phyloP scores from a whole-genome alignment of 2,113 vertebrate species.

The Ochotona curzoniae region DNA sequence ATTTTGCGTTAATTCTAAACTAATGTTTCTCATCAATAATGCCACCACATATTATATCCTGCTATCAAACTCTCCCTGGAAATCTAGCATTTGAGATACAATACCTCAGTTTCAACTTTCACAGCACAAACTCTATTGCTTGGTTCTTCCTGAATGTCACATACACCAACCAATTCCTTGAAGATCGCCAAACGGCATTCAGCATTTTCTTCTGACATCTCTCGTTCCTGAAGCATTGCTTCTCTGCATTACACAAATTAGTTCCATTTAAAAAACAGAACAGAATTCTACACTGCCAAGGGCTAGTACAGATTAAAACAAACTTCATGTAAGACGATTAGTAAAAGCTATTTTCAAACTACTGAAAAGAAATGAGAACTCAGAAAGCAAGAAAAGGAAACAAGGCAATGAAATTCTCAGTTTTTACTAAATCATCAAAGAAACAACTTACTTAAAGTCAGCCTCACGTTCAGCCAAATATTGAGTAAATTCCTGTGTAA shows the following conservation, averaged over 20 bases:
- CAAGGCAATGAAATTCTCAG: not conserved
- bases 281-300: too few species aligned
- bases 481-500: slow-evolving; percentile 88
- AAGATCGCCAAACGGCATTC: slow-evolving; percentile 93
- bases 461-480: slow-evolving; percentile 89
- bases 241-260: slow-evolving; percentile 84
- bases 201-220: slow-evolving; percentile 89
- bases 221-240: slow-evolving; percentile 87
- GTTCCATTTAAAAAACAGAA: slow-evolving; percentile 22
- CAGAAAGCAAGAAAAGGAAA: not conserved
- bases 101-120: slow-evolving; percentile 68
- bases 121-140: slow-evolving; percentile 5
- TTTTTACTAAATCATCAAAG: slow-evolving; percentile 25
- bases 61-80: not conserved
- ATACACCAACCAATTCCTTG: slow-evolving; percentile 88
- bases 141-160: slow-evolving; percentile 43
- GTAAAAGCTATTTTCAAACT: not conserved
- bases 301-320: slow-evolving; percentile 16
- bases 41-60: not conserved
- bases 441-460: slow-evolving; percentile 90
- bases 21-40: slow-evolving; percentile 30
- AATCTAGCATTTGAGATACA: slow-evolving; percentile 41
- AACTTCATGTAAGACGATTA: not conserved
- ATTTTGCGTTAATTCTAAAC: slow-evolving; percentile 22
- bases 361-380: slow-evolving; percentile 8